Base-by-base conservation (phyloP, 2,888 invertebrate species). In the Cerceris rybyensis region DNA sequence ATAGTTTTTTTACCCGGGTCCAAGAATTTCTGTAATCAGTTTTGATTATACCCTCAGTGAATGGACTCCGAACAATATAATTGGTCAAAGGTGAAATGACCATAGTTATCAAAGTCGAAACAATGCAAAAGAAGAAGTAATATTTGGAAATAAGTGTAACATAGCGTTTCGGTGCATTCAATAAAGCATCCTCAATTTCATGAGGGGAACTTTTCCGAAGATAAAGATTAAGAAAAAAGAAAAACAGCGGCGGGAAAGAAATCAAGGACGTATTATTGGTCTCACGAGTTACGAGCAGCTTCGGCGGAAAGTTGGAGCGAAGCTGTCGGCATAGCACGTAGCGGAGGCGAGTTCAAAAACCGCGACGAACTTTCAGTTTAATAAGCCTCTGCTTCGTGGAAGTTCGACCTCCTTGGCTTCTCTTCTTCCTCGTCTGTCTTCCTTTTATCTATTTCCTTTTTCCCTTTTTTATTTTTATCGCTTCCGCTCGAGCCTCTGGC, bases 321-420 rank as follows among this genome's bases (percentile, higher is more conserved):
- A 68, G 64, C 75, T 71, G 73, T 66, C 82, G 75, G 39, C 55
- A 54, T 42, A 54, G 71, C 71, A 67, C 74, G 70, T 70, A 70
- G 54, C 59, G 14, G 54, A 57, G 65, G 80, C 68, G 68, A 74
- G 78, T 84, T 82, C 75, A 84, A 84, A 86, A 83, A 83, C 78
- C 78, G 81, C 78, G 71, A 74, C 75, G 77, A 86, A 84, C 81
- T 86, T 78, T 73, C 70, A 75, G 84, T 84, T 87, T 87, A 87
- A 87, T 86, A 87, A 87, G 84, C 74, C 80, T 69, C 68, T 78
- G 82, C 77, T 77, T 80, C 67, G 75, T 69, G 70, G 75, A 75
- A 76, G 75, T 67, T 75, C 69, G 73, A 70, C 42, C 65, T 42
- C 17, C 60, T 57, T 65, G 68, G 72, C 71, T 75, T 67, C 68